Percentiles rank a stretch among this genome's conserved stretches.
These are phyloP conservation scores for Pachydiplax longipennis DNA, from an alignment of 2,888 invertebrate genomes.

Conservation along the genomic window DNA sequence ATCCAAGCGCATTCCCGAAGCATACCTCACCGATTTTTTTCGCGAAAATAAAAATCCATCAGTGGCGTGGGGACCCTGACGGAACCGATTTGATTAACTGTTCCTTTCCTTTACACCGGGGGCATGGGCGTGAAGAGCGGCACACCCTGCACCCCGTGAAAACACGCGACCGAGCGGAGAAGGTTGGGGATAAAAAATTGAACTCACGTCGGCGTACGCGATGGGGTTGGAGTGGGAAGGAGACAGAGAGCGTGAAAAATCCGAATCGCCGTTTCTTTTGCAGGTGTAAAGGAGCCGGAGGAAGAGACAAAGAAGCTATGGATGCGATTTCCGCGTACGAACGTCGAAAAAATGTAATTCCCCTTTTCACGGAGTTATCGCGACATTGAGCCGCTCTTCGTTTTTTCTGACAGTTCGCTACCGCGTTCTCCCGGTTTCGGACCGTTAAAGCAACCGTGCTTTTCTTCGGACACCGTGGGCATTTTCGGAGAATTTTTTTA, in stretches of 20 bases:
- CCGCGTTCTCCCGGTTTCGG: background rate
- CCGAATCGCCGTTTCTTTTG: background rate
- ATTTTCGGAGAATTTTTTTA: background rate
- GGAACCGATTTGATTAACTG: conserved; percentile 40
- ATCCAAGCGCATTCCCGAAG: too few relatives aligned
- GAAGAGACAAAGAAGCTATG: background rate
- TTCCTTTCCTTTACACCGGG: background rate
- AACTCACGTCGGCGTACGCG: background rate
- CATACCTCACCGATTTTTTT: background rate
- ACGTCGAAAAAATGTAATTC: background rate
- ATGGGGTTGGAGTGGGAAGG: background rate
- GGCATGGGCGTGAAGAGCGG: background rate
- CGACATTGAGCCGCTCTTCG: background rate
- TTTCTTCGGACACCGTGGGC: too few relatives aligned
- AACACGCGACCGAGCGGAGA: conserved; percentile 21
- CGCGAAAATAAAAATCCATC: background rate
- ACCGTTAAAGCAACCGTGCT: conserved; percentile 1
- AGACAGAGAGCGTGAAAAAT: background rate
- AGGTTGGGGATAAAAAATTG: background rate
- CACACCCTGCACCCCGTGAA: background rate
- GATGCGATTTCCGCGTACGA: background rate
- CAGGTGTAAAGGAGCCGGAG: background rate
- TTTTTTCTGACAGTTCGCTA: background rate
- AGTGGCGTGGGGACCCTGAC: background rate
- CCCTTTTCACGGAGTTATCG: background rate